phyloP scores from a whole-genome alignment of 2,797 vertebrate genomes.

The Muscicapa striata region DNA sequence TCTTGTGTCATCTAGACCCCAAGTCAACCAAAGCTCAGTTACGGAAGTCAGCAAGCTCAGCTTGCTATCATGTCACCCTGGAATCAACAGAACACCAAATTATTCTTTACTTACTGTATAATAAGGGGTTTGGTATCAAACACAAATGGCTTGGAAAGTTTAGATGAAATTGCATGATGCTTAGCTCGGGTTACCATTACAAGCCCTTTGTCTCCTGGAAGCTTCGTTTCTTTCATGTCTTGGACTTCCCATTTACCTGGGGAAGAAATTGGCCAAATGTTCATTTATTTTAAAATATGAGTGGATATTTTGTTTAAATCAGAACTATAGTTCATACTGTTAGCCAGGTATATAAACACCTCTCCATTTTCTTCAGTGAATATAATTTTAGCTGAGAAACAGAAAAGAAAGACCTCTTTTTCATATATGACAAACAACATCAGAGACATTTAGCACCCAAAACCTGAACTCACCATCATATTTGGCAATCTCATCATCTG shows the following conservation, averaged over 20 bases:
- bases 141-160: constrained; percentile 88
- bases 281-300: not conserved
- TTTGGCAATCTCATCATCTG: constrained; percentile 96
- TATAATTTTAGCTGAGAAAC: not conserved
- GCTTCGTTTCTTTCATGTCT: constrained; percentile 93
- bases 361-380: not conserved
- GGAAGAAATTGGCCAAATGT: not conserved
- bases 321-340: not conserved
- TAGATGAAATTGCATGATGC: constrained; percentile 93
- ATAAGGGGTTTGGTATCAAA: constrained; percentile 92
- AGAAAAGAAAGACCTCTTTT: not conserved
- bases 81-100: not conserved
- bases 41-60: not conserved
- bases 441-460: not conserved
- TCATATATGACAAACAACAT: not conserved
- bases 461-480: constrained; percentile 88
- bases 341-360: not conserved
- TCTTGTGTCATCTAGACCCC: not conserved
- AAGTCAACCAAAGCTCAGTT: not conserved
- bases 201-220: constrained; percentile 94
- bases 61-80: not conserved
- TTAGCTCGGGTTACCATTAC: constrained; percentile 93
- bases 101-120: constrained; percentile 87
- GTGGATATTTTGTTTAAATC: not conserved
- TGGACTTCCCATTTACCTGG: constrained; percentile 95